A percentile compares a stretch with the other conserved stretches of the same genome.
Conservation (phyloP, 2,888 invertebrate genomes). For the Mythimna ferrago region DNA sequence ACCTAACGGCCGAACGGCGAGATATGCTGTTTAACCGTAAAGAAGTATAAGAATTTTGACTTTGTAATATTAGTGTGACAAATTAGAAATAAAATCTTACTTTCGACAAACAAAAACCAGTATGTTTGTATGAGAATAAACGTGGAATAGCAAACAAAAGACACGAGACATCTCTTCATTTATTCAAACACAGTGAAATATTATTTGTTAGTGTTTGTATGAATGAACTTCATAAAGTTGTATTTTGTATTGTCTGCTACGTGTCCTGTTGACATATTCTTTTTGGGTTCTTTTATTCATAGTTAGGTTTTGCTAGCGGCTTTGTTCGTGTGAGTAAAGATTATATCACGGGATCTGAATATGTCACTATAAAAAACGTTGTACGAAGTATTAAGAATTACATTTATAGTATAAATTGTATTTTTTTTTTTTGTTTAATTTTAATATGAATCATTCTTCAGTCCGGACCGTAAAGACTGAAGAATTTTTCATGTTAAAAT, state of each 20-base stretch:
- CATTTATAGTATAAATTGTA: not conserved
- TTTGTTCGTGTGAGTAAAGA: not conserved
- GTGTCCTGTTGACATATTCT: slow-evolving; percentile 8
- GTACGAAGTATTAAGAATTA: no score
- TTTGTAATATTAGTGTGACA: not conserved
- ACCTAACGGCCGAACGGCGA: no score
- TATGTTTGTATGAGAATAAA: slow-evolving; percentile 8
- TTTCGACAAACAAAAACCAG: slow-evolving; percentile 13
- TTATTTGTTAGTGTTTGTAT: slow-evolving; percentile 18
- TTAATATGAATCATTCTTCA: no score
- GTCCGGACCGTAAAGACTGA: no score
- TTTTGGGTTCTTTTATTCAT: not conserved
- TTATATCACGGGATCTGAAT: not conserved
- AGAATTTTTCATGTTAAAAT: no score
- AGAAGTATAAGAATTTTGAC: no score
- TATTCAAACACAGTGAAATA: slow-evolving; percentile 21
- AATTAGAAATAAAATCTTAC: not conserved
- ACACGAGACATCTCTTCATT: slow-evolving; percentile 4
- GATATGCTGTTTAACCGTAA: no score
- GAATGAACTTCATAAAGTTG: slow-evolving; percentile 19
- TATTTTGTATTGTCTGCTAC: slow-evolving; percentile 15
- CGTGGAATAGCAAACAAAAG: slow-evolving; percentile 5
- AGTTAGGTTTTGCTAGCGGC: not conserved
- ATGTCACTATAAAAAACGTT: no score
- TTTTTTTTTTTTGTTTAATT: no score